These are phyloP conservation scores for Dermochelys coriacea DNA, from an alignment of 2,797 vertebrate species.

Conservation along the genomic window DNA sequence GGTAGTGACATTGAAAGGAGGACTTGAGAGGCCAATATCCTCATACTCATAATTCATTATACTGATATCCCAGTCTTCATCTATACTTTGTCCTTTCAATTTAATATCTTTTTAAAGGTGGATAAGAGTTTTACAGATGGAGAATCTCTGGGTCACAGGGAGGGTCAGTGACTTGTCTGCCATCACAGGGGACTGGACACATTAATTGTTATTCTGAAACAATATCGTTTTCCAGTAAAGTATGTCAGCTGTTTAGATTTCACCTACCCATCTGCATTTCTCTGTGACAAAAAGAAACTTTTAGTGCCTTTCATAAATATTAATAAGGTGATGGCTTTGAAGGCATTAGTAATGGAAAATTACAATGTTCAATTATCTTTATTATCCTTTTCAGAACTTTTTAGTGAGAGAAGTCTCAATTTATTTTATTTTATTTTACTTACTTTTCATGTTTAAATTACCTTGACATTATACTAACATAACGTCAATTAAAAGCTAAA, in stretches of 20 bases:
- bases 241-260: background rate
- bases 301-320: background rate
- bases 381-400: background rate
- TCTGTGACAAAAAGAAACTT: background rate
- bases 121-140: background rate
- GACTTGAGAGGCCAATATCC: background rate
- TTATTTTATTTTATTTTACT: background rate
- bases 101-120: background rate
- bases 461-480: background rate
- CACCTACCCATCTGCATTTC: background rate
- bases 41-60: background rate
- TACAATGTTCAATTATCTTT: background rate
- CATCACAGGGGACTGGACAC: background rate
- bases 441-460: constrained; percentile 21
- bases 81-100: background rate
- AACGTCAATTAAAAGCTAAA: constrained; percentile 12
- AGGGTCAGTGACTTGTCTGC: background rate
- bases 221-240: background rate
- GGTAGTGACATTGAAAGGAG: background rate
- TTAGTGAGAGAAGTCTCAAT: background rate
- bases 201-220: background rate
- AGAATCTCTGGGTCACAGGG: background rate
- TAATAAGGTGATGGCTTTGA: constrained; percentile 2
- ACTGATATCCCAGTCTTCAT: background rate
- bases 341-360: constrained; percentile 12